These are phyloP conservation scores for Smithornis capensis DNA, from an alignment of 2,113 vertebrate genomes.

Conservation along the genomic window DNA sequence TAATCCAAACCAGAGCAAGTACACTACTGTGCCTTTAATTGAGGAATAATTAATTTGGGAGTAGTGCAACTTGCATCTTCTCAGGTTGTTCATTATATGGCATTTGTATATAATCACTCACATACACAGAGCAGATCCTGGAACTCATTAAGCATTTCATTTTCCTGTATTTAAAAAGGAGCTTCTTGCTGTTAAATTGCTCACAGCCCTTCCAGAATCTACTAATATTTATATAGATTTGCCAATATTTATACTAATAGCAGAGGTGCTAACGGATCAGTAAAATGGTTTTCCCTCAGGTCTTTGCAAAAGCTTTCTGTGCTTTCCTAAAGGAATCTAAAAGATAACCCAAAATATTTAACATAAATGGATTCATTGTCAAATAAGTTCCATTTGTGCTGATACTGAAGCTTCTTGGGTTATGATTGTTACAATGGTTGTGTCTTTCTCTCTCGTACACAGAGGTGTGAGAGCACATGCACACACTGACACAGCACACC, in stretches of 20 bases:
- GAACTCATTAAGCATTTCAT: conserved; percentile 18
- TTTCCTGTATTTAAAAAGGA: background rate
- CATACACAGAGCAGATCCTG: background rate
- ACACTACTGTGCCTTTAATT: background rate
- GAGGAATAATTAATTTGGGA: conserved; percentile 26
- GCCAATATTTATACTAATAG: conserved; percentile 30
- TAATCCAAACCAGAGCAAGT: conserved; percentile 10
- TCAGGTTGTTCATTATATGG: conserved; percentile 9
- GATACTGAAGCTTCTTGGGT: background rate
- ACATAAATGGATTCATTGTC: background rate
- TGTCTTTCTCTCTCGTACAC: background rate
- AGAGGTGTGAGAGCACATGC: accelerated
- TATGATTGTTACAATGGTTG: background rate
- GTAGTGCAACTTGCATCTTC: background rate
- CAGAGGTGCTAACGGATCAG: conserved; percentile 39
- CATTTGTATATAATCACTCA: conserved; percentile 13
- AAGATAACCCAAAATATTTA: background rate
- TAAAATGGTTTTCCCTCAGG: conserved; percentile 19
- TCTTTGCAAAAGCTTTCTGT: background rate
- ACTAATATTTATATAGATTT: conserved; percentile 16
- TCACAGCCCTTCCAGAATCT: background rate
- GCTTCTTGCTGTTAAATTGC: conserved; percentile 28
- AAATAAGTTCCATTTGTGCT: background rate
- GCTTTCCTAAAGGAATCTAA: background rate
- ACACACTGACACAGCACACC: background rate